Base-by-base conservation (phyloP, 2,888 invertebrate species). In the Ormyrus rosae region DNA sequence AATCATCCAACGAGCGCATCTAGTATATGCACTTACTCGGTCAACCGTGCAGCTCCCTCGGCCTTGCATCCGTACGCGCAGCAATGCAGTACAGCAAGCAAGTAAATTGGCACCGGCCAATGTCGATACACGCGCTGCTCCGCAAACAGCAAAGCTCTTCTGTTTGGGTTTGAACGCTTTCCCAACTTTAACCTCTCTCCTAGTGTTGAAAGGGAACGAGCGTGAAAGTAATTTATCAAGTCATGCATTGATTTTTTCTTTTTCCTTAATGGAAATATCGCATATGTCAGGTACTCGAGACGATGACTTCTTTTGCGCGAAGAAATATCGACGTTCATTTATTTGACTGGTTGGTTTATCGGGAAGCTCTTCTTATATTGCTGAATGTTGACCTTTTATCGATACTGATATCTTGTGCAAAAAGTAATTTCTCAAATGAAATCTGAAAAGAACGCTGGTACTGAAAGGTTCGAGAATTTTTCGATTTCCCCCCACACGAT, bases 21-120 rank as follows among this genome's bases (percentile, higher is more conserved):
- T 34, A 75, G 78, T 81, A 80, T 78, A 72, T 78, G 78, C 80
- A 82, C 80, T 74, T 80, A 63, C 79, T 65, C 75, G 65, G 51
- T 45, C 55, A 64, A 63, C 51, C 48, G n/a, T 69, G 13, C 51
- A 11, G 9, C 34, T 34, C 34, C 34, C n/a, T 60, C 73, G 76
- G 71, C 58, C 70, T 60, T 63, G 71, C 75, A 69, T 68, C 71
- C 53, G 53, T 68, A 80, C 56, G 50, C 2, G 10, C 7, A 68
- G 60, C 55, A 68, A 60, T 68, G 68, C 61, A 8, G 53, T 13
- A 61, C 53, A 51, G 51, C 61, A 46, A 46, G 51, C 61, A 46
- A 67, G 68, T 69, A 51, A 64, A 79, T 73, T 69, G 68, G 68
- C 69, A 70, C 6, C 68, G 63, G 55, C 48, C 63, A 5, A 6